A percentile compares a stretch with the other conserved stretches of the same genome.
These are phyloP conservation scores for Cossypha polioptera DNA, from an alignment of 2,797 vertebrate species.

Conservation along the genomic window DNA sequence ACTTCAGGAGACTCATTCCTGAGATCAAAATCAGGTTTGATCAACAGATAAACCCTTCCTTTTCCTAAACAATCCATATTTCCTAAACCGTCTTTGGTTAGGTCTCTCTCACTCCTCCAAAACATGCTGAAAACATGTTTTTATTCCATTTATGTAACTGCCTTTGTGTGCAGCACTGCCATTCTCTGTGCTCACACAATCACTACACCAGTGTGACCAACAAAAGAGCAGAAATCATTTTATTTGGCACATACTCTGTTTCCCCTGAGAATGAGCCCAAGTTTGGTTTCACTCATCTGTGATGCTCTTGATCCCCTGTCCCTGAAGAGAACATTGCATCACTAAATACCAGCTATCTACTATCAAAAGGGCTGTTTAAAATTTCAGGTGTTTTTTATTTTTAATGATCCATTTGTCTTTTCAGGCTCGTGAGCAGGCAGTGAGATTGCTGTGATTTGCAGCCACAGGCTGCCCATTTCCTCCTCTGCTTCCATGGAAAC, in stretches of 20 bases:
- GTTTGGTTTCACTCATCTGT: neutral
- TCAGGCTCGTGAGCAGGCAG: neutral
- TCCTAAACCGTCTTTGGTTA: neutral
- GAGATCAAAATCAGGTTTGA: neutral
- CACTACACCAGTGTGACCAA: neutral
- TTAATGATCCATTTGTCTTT: slow-evolving; percentile 35
- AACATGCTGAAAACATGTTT: neutral
- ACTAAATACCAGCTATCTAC: neutral
- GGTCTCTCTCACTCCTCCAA: neutral
- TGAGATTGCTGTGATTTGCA: slow-evolving; percentile 33
- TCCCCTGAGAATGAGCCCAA: neutral
- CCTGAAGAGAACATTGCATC: neutral
- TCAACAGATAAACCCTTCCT: neutral
- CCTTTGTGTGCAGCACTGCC: neutral
- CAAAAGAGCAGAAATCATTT: slow-evolving; percentile 38
- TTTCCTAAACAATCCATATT: neutral
- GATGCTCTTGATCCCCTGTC: neutral
- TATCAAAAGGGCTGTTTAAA: neutral
- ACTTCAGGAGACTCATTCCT: neutral
- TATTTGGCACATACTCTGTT: neutral
- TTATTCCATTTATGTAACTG: slow-evolving; percentile 23
- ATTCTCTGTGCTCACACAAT: neutral
- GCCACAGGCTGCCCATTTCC: slow-evolving; percentile 14
- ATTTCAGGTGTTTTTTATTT: slow-evolving; percentile 19
- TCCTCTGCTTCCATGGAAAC: slow-evolving; percentile 69